Conservation (phyloP, 2,797 vertebrate genomes). For the Rhynchonycteris naso region DNA sequence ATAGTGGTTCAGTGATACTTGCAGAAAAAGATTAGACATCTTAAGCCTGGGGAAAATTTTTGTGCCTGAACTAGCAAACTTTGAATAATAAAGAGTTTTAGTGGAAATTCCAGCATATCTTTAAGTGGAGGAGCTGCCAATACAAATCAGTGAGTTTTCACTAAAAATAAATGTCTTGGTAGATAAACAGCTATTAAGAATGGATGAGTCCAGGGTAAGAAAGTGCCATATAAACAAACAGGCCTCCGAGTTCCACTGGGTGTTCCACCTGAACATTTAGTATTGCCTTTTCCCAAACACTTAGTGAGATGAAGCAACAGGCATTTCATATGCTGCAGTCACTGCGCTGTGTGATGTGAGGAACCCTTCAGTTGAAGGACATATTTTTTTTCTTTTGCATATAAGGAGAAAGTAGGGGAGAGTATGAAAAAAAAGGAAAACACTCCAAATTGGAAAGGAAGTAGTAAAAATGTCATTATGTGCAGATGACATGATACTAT, state of each 20-base stretch:
- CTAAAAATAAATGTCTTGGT: constrained; percentile 63
- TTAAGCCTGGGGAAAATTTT: constrained; percentile 60
- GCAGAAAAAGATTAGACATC: constrained; percentile 62
- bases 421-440: background rate
- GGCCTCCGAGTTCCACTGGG: background rate
- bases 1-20: constrained; percentile 50
- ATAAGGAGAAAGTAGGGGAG: background rate
- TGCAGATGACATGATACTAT: background rate
- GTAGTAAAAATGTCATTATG: background rate
- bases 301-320: background rate
- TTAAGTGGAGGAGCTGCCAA: constrained; percentile 58
- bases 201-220: background rate
- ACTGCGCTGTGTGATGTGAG: background rate
- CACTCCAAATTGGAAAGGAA: background rate
- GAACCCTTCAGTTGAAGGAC: background rate
- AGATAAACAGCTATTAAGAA: constrained; percentile 51
- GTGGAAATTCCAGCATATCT: constrained; percentile 56
- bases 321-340: background rate
- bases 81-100: constrained; percentile 43
- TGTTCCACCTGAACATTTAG: background rate
- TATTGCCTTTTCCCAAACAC: background rate
- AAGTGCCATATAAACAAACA: background rate
- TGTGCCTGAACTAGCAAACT: constrained; percentile 49
- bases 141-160: constrained; percentile 54
- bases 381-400: background rate